Conservation (phyloP, 2,113 vertebrate species). For the Lycaon pictus region DNA sequence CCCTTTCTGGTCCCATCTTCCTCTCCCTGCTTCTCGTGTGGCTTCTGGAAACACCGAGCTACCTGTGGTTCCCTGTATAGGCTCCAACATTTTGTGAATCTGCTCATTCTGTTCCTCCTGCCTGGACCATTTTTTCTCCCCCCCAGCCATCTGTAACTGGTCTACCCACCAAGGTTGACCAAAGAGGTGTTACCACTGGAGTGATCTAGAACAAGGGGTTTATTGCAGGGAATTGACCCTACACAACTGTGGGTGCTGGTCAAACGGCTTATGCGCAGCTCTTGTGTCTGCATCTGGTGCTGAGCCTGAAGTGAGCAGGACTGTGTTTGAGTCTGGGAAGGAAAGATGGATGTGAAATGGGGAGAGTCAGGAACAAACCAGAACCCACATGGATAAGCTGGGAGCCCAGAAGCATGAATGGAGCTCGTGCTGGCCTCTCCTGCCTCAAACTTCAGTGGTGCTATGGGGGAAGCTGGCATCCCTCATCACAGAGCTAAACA, state of each 20-base stretch:
- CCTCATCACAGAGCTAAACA: neutral
- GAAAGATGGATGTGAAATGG: neutral
- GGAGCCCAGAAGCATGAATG: neutral
- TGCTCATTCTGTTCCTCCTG: neutral
- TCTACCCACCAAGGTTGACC: neutral
- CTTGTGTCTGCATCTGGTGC: neutral
- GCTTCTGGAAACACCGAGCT: neutral
- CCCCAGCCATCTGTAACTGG: neutral
- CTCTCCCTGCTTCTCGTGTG: neutral
- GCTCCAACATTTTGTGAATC: neutral
- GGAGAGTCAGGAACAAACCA: neutral
- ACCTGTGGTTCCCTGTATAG: neutral
- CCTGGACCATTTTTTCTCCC: neutral
- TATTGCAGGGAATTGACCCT: neutral
- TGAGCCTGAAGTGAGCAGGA: neutral
- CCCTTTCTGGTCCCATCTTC: neutral
- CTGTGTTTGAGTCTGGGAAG: neutral
- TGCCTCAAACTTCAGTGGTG: rapidly evolving
- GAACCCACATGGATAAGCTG: neutral
- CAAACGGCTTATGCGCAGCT: rapidly evolving
- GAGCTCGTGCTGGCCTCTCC: neutral
- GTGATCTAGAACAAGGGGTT: neutral
- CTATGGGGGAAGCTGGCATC: neutral
- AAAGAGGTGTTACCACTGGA: neutral
- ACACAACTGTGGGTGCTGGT: neutral